Evolutionary conservation across 2,888 invertebrate genomes (phyloP).

Genomic region (Eilema depressum): DNA sequence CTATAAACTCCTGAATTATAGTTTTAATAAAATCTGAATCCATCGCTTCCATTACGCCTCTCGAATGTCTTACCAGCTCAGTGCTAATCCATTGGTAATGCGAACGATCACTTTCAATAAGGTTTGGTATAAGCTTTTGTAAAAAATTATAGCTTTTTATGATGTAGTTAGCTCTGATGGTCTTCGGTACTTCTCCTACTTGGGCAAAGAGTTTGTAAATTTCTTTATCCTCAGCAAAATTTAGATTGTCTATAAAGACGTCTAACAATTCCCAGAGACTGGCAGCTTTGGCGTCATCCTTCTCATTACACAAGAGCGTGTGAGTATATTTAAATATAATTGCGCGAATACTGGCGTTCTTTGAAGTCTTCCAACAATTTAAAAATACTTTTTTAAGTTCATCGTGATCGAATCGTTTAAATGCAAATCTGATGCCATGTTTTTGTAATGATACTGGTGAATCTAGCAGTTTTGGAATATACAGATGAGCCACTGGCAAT

Average conservation of each 20-base stretch:
- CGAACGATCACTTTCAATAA: slow-evolving; percentile 44
- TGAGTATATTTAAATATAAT: slow-evolving; percentile 67
- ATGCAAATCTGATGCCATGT: slow-evolving; percentile 70
- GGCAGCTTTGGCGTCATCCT: slow-evolving; percentile 51
- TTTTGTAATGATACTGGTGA: slow-evolving; percentile 74
- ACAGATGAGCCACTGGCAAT: slow-evolving; percentile 47
- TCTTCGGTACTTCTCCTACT: slow-evolving; percentile 56
- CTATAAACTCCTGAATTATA: slow-evolving; percentile 60
- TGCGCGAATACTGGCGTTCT: slow-evolving; percentile 69
- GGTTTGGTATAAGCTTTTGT: slow-evolving; percentile 50
- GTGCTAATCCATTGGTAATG: slow-evolving; percentile 41
- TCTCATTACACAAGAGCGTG: slow-evolving; percentile 63
- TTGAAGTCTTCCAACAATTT: slow-evolving; percentile 64
- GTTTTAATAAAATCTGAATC: slow-evolving; percentile 58
- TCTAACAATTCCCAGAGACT: slow-evolving; percentile 64
- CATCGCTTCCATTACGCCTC: slow-evolving; percentile 61
- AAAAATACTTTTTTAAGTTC: slow-evolving; percentile 60
- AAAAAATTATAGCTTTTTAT: slow-evolving; percentile 66
- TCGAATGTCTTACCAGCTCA: slow-evolving; percentile 53
- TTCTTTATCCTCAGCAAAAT: slow-evolving; percentile 66
- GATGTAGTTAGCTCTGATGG: slow-evolving; percentile 61
- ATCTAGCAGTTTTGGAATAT: slow-evolving; percentile 63
- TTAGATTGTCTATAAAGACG: slow-evolving; percentile 67
- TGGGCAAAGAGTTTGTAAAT: slow-evolving; percentile 62
- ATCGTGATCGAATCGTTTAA: slow-evolving; percentile 58